phyloP scores from a whole-genome alignment of 92 coral and sea anemone genomes.

The Zoanthus sansibaricus region DNA sequence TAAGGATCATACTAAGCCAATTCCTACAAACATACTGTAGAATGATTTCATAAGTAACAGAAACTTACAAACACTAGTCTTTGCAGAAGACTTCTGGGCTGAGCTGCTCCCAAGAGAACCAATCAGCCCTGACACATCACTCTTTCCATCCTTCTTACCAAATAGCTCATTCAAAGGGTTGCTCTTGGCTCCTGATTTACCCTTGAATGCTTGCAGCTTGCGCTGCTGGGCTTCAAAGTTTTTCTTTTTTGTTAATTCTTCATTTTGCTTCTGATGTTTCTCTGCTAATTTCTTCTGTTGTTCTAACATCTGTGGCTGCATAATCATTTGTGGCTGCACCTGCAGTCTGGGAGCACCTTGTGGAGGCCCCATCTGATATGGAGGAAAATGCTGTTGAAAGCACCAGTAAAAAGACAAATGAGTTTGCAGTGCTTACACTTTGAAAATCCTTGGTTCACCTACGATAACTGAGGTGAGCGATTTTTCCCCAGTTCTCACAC shows the following conservation, averaged over 20 bases:
- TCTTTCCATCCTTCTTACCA: conserved; percentile 69
- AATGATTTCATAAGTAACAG: not conserved
- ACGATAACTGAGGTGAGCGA: no score
- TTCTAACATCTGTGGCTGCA: conserved; percentile 71
- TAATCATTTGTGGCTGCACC: conserved; percentile 25
- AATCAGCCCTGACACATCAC: conserved; percentile 57
- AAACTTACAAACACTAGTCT: conserved; percentile 67
- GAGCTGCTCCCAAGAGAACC: conserved; percentile 79
- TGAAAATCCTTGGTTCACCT: no score
- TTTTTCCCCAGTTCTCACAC: no score
- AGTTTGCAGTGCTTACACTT: no score
- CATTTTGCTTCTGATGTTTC: conserved; percentile 71
- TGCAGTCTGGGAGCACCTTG: conserved; percentile 38
- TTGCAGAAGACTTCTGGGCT: conserved; percentile 33
- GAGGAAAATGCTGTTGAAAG: conserved; percentile 36
- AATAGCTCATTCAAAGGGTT: conserved; percentile 67
- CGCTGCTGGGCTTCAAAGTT: conserved; percentile 89
- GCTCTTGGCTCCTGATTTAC: conserved; percentile 60
- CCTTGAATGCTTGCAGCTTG: conserved; percentile 76
- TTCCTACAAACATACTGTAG: no score
- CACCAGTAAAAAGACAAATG: not conserved
- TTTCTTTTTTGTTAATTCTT: conserved; percentile 78
- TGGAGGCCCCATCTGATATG: conserved; percentile 34
- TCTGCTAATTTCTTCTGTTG: conserved; percentile 83
- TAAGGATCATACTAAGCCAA: no score